phyloP scores from a whole-genome alignment of 2,888 invertebrate species.

The Copidosoma aretas region DNA sequence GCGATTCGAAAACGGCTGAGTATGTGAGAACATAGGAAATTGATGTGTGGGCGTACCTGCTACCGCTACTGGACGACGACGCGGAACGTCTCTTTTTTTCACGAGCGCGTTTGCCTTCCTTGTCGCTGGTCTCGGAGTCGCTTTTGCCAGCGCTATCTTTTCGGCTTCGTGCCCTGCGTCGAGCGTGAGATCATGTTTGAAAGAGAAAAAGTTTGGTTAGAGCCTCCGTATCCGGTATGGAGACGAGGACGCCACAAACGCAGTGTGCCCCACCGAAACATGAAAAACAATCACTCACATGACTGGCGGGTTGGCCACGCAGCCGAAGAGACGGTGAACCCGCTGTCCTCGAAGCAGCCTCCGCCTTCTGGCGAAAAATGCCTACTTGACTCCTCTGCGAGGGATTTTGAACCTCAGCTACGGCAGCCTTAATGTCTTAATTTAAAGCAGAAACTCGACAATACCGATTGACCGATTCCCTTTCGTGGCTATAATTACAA shows the following conservation, averaged over 20 bases:
- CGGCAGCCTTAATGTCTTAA: too few species aligned
- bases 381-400: too few species aligned
- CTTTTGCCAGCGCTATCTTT: constrained; percentile 65
- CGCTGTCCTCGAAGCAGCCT: too few species aligned
- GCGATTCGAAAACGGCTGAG: too few species aligned
- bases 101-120: constrained; percentile 73
- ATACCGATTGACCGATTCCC: too few species aligned
- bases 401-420: too few species aligned
- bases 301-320: constrained; percentile 13
- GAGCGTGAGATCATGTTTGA: background rate
- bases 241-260: background rate
- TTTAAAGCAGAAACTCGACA: too few species aligned
- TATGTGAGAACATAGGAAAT: too few species aligned
- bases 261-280: too few species aligned
- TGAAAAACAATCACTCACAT: constrained; percentile 23
- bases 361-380: too few species aligned
- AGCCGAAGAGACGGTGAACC: too few species aligned
- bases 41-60: constrained; percentile 67
- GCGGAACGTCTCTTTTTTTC: constrained; percentile 75
- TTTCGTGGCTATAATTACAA: too few species aligned
- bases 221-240: background rate
- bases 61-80: constrained; percentile 81
- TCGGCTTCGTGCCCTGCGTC: constrained; percentile 76
- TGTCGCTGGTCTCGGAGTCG: constrained; percentile 72
- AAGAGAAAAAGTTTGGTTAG: constrained; percentile 33